Conservation (phyloP, 1,140 invertebrate genomes). For the Tigriopus japonicus region DNA sequence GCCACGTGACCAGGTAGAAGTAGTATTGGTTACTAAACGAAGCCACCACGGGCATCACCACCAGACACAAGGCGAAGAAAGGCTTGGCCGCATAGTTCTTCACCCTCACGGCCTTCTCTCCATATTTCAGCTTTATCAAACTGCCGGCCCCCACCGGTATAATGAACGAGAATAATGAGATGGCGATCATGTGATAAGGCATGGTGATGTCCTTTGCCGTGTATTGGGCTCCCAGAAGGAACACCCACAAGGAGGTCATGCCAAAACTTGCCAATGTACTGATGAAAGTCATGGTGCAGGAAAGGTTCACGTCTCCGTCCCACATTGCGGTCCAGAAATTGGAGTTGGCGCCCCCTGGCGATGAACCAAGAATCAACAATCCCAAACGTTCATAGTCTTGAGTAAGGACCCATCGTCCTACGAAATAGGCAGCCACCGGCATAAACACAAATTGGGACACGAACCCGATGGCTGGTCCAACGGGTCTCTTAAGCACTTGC, state of each 20-base stretch:
- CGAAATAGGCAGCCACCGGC: slow-evolving; percentile 16
- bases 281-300: slow-evolving; percentile 77
- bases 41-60: background rate
- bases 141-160: slow-evolving; percentile 62
- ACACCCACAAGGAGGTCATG: slow-evolving; percentile 84
- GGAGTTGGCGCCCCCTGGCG: slow-evolving; percentile 29
- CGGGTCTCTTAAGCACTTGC: slow-evolving; percentile 23
- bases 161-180: slow-evolving; percentile 50
- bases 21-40: background rate
- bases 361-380: slow-evolving; percentile 27
- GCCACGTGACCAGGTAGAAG: slow-evolving; percentile 8
- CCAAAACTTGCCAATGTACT: slow-evolving; percentile 50
- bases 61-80: background rate
- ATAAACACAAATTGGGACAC: slow-evolving; percentile 28
- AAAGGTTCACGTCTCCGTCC: slow-evolving; percentile 43
- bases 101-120: no score
- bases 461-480: slow-evolving; percentile 27
- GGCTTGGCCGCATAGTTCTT: background rate
- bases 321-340: slow-evolving; percentile 31
- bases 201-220: slow-evolving; percentile 48
- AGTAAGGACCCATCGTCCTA: background rate
- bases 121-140: slow-evolving; percentile 27
- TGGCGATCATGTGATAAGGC: slow-evolving; percentile 57
- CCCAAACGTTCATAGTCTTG: slow-evolving; percentile 20
- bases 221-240: slow-evolving; percentile 63